Evolutionary conservation across 2,797 vertebrate species (phyloP).

Genomic region (Hybognathus amarus): DNA sequence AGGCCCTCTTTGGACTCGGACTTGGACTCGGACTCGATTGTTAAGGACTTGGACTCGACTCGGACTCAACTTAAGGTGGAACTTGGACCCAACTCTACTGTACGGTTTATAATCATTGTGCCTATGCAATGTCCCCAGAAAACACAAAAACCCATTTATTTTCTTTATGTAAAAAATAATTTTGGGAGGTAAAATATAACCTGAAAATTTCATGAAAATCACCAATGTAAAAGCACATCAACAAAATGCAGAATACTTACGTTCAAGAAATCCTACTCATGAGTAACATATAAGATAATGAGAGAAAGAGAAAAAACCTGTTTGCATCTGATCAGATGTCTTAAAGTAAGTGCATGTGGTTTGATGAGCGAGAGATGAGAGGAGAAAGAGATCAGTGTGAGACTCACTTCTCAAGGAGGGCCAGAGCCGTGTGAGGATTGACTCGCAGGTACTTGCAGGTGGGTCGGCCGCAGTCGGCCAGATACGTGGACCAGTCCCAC

Average conservation of each 20-base stretch:
- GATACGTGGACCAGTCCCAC: conserved; percentile 97
- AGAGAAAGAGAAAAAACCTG: not conserved
- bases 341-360: conserved; percentile 7
- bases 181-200: not conserved
- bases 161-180: not conserved
- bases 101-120: not conserved
- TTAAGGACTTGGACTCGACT: too few relatives aligned
- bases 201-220: conserved; percentile 9
- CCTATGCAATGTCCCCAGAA: not conserved
- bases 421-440: conserved; percentile 88
- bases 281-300: conserved; percentile 26
- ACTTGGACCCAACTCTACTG: too few relatives aligned
- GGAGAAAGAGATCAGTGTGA: conserved; percentile 7
- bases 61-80: too few relatives aligned
- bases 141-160: not conserved
- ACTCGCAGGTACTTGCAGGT: conserved; percentile 94
- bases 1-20: too few relatives aligned
- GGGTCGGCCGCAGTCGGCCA: conserved; percentile 93
- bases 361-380: conserved; percentile 5
- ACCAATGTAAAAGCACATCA: not conserved
- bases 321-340: not conserved
- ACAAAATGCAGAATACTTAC: conserved; percentile 73
- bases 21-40: too few relatives aligned
- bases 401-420: conserved; percentile 95
- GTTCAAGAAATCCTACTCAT: conserved; percentile 80